Percentiles rank a stretch among this genome's conserved stretches.
phyloP scores from a whole-genome alignment of 2,888 invertebrate species.

The Aphidoletes aphidimyza region DNA sequence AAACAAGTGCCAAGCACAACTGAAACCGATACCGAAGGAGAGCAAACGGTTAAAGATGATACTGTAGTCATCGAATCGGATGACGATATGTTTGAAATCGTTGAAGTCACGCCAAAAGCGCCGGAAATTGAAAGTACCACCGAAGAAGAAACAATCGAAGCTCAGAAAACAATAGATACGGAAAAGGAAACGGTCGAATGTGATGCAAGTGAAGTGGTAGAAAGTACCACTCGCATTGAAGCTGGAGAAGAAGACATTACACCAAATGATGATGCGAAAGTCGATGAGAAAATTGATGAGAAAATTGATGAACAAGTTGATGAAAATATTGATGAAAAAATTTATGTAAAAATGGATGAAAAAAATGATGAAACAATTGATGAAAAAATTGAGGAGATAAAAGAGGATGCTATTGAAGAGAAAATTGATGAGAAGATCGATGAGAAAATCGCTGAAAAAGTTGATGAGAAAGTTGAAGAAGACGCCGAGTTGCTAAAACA shows the following conservation, averaged over 20 bases:
- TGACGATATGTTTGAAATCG: conserved; percentile 61
- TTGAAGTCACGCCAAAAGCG: conserved; percentile 62
- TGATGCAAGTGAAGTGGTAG: not conserved
- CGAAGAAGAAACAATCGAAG: not conserved
- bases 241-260: too few relatives aligned
- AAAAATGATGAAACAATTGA: too few relatives aligned
- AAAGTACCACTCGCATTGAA: conserved; percentile 13
- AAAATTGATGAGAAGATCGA: not conserved
- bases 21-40: conserved; percentile 10
- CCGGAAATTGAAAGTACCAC: conserved; percentile 58
- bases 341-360: too few relatives aligned
- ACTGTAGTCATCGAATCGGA: conserved; percentile 57
- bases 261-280: too few relatives aligned
- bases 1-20: conserved; percentile 45
- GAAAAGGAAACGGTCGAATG: not conserved
- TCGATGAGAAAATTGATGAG: too few relatives aligned
- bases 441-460: not conserved
- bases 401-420: too few relatives aligned
- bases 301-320: too few relatives aligned
- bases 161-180: not conserved
- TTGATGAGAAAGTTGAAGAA: not conserved
- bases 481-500: not conserved
- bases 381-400: too few relatives aligned
- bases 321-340: too few relatives aligned
- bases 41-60: not conserved